A percentile compares a stretch with the other conserved stretches of the same genome.
Conservation (phyloP, 2,888 invertebrate species). For the Cephus nigrinus region DNA sequence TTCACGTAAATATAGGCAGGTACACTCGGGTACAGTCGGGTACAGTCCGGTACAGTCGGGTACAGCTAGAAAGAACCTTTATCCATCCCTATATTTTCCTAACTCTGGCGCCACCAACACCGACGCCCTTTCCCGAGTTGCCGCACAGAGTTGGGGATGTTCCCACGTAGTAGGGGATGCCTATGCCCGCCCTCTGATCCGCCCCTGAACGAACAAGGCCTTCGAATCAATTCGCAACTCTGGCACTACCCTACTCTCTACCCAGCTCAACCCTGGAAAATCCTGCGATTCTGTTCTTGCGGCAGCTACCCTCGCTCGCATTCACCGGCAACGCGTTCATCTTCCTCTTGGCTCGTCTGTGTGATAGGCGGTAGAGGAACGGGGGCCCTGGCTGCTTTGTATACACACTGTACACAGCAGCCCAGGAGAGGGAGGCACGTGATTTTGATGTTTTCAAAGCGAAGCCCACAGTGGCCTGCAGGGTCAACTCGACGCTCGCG, state of each 20-base stretch:
- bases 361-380: not conserved
- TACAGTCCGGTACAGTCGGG: constrained; percentile 4
- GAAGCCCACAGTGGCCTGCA: constrained; percentile 4
- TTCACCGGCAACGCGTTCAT: too few relatives aligned
- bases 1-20: constrained; percentile 19
- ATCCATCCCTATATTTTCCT: constrained; percentile 58
- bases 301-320: too few relatives aligned
- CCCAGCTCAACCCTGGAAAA: too few relatives aligned
- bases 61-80: constrained; percentile 42
- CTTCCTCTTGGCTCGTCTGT: too few relatives aligned
- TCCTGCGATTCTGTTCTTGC: too few relatives aligned
- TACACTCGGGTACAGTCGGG: not conserved
- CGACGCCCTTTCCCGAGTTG: constrained; percentile 28
- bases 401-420: not conserved
- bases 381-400: not conserved
- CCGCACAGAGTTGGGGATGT: constrained; percentile 11
- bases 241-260: too few relatives aligned
- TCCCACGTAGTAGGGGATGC: constrained; percentile 11
- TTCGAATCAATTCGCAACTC: constrained; percentile 50
- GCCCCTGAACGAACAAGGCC: constrained; percentile 42
- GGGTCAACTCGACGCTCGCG: constrained; percentile 6
- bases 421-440: constrained; percentile 3
- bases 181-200: constrained; percentile 42
- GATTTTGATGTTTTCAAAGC: constrained; percentile 11
- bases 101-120: constrained; percentile 41